Evolutionary conservation across 2,113 vertebrate genomes (phyloP), one percentile per base, ranked within the genome.

Genomic region (Neodontobutis hainanensis): DNA sequence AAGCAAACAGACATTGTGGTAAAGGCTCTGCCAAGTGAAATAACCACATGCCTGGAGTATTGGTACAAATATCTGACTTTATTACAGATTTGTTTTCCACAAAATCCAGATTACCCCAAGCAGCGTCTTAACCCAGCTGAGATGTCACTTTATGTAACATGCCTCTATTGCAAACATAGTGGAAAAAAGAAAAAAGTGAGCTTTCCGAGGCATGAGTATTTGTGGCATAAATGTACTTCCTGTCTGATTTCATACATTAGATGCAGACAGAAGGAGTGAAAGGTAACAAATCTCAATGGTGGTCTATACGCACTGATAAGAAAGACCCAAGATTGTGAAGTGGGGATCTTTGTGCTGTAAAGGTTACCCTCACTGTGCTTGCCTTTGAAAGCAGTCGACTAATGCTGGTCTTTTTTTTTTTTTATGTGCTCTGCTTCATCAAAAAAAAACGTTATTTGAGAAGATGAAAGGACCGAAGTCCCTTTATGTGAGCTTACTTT

Each of bases 1-100:
- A 36, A 58, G 15, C 10, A 11, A 9, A 15, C 58, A 70, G 51
- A 73, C 40, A 68, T 46, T 57, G 56, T 32, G 27, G 65, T 62
- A 49, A 78, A 70, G 6, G 8, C 15, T 34, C 57, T 58, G 14
- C 55, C 53, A 75, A 62, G 59, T 59, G 15, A 76, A 80, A 51
- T 43, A 58, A 65, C 66, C 51, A 38, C 63, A 57, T 6, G 56
- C 60, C 53, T 46, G 32, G 50, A 48, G 44, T 9, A 3, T 58
- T 48, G 19, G 36, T 53, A 43, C 63, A 70, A 58, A 67, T 61
- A 27, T 53, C 16, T 51, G n/a, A 42, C 16, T 27, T 66, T 32
- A 65, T 43, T 7, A 51, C 40, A 52, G 2, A 44, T 8, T 63
- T 11, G 11, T 32, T 49, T 71, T 83, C 68, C 49, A 35, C 32